Conservation (phyloP, 2,113 vertebrate genomes). For the Puma concolor region DNA sequence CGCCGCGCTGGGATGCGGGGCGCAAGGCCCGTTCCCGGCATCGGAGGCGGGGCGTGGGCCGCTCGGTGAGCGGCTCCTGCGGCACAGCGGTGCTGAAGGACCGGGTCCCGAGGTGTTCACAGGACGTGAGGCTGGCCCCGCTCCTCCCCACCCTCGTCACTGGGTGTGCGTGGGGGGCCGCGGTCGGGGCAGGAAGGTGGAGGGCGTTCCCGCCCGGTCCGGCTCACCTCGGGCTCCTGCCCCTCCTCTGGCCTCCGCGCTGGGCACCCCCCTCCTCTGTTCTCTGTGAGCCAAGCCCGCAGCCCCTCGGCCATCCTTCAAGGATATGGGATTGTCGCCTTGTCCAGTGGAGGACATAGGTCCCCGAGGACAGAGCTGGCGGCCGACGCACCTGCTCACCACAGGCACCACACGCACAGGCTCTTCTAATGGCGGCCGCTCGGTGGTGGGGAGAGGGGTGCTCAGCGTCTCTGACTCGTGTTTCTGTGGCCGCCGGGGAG, state of each 20-base stretch:
- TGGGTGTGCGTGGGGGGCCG: fast-evolving
- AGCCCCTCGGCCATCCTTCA: background rate
- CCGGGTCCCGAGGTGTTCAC: background rate
- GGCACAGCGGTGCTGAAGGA: background rate
- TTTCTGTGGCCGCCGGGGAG: background rate
- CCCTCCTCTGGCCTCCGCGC: background rate
- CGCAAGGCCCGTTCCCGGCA: fast-evolving
- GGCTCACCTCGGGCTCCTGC: background rate
- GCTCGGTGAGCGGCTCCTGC: fast-evolving
- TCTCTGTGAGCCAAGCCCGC: background rate
- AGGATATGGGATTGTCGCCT: background rate
- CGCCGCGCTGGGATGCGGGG: background rate
- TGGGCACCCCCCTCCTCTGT: background rate
- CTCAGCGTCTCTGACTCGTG: fast-evolving
- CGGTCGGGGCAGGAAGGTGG: background rate
- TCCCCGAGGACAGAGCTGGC: background rate
- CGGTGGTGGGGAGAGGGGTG: background rate
- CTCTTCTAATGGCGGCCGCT: background rate
- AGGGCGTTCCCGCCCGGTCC: background rate
- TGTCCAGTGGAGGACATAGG: background rate
- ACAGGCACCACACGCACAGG: background rate
- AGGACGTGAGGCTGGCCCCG: background rate
- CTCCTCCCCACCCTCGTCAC: background rate
- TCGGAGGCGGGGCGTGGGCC: background rate
- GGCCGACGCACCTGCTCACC: background rate